Evolutionary conservation across 2,888 invertebrate species (phyloP).

Genomic region (Dusona sp.): DNA sequence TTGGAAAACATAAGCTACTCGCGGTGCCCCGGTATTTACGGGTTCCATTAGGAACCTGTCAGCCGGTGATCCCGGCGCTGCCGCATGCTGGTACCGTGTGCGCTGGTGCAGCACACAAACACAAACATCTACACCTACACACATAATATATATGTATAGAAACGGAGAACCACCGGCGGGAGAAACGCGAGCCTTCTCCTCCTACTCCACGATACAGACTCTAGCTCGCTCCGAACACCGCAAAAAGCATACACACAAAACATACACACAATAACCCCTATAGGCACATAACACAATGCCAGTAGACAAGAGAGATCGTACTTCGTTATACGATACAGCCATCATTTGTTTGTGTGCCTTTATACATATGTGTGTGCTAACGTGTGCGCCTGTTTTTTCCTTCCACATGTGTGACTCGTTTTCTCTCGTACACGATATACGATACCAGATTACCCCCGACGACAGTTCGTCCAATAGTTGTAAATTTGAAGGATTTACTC

Average conservation of each 20-base stretch:
- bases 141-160: neutral
- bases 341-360: neutral
- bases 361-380: neutral
- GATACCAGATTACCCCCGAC: constrained; percentile 64
- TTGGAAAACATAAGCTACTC: constrained; percentile 84
- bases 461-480: constrained; percentile 71
- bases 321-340: constrained; percentile 63
- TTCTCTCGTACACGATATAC: constrained; percentile 59
- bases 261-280: constrained; percentile 27
- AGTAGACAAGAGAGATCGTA: constrained; percentile 52
- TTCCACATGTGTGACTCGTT: constrained; percentile 46
- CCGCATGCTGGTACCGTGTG: constrained; percentile 75
- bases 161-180: neutral
- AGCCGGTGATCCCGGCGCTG: constrained; percentile 81
- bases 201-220: constrained; percentile 33
- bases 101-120: constrained; percentile 69
- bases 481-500: constrained; percentile 73
- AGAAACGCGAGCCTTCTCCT: constrained; percentile 38
- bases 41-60: constrained; percentile 85
- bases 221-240: constrained; percentile 44
- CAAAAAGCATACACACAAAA: constrained; percentile 43
- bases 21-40: constrained; percentile 81
- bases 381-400: neutral
- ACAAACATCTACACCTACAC: constrained; percentile 27
- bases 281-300: constrained; percentile 11